Base-by-base conservation (phyloP, 2,888 invertebrate genomes). In the Hypena proboscidalis region DNA sequence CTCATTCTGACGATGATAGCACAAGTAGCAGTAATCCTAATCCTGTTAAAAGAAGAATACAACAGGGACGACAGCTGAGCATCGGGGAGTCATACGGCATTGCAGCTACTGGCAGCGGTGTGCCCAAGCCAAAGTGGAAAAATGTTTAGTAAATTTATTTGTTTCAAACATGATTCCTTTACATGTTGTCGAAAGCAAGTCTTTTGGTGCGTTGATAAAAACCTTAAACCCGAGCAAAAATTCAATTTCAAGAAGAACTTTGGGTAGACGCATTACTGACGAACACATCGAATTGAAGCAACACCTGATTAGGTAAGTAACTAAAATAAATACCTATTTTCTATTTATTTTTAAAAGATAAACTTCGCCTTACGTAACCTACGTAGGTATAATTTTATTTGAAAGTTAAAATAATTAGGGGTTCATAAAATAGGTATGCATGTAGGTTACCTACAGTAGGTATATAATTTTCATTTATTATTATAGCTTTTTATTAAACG, bases 91-190 rank as follows among this genome's bases (percentile, higher is more conserved):
- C 50, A 9, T 56, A 53, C 44, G 54, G 48, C 21, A 47, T 60
- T 54, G 57, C 54, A 51, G 55, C 55, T 45, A 60, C 57, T 48
- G 55, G 55, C 57, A 57, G 57, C 49, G 57, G 51, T 52, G 52
- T 55, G 43, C 49, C 36, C 54, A 57, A 48, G 49, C 48, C 35
- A 51, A 43, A 42, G 56, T 51, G 40, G 25, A 34, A 4, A 9
- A 35, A 37, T 37, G 37, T 15, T 30, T 37, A 37, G 37, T 39
- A 14, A 14, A 14, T 37, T 37, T 37, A 10, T 37, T 37, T 30
- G 23, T 46, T 49, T 52, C 44, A 46, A 56, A 57, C 47, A 52
- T 49, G 45, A 52, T 57, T 49, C 49, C 52, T 53, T 47, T 56
- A 49, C 46, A 56, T 49, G 49, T 56, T 47, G 46, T 52, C 40